Evolutionary conservation across 1,140 invertebrate genomes (phyloP).

Genomic region (Paraescarpia echinospica): DNA sequence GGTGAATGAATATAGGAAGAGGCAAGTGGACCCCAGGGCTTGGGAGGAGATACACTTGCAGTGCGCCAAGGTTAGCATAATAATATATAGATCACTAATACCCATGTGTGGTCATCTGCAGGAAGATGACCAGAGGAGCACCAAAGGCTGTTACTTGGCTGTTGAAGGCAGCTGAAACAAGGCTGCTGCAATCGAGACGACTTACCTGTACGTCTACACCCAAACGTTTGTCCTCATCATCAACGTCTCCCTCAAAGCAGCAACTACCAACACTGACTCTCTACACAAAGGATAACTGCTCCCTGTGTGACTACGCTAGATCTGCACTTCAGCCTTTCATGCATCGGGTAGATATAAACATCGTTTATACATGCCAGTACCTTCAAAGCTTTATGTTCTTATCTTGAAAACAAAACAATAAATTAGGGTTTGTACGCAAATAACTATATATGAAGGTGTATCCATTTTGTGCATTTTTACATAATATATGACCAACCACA

Average conservation of each 20-base stretch:
- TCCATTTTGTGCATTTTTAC: too few species aligned
- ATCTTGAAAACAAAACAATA: too few species aligned
- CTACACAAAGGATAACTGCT: slow-evolving; percentile 79
- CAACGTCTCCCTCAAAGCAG: not conserved
- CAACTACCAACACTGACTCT: slow-evolving; percentile 68
- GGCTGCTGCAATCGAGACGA: not conserved
- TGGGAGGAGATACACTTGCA: too few species aligned
- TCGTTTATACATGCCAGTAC: not conserved
- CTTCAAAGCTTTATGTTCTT: not conserved
- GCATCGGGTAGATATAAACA: slow-evolving; percentile 36
- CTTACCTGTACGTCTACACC: not conserved
- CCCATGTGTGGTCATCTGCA: not conserved
- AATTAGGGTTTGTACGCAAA: too few species aligned
- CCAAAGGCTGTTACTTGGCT: not conserved
- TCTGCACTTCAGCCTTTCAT: slow-evolving; percentile 67
- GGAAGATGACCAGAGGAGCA: not conserved
- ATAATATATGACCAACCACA: too few species aligned
- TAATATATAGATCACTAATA: not conserved
- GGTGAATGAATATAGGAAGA: too few species aligned
- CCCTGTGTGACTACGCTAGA: slow-evolving; percentile 79
- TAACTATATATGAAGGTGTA: too few species aligned
- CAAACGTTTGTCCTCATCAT: not conserved
- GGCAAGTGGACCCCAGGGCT: too few species aligned
- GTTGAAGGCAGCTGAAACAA: not conserved
- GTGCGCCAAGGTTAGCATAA: too few species aligned